Evolutionary conservation across 1,140 invertebrate genomes (phyloP).

Genomic region (Zaprionus nigranus): DNA sequence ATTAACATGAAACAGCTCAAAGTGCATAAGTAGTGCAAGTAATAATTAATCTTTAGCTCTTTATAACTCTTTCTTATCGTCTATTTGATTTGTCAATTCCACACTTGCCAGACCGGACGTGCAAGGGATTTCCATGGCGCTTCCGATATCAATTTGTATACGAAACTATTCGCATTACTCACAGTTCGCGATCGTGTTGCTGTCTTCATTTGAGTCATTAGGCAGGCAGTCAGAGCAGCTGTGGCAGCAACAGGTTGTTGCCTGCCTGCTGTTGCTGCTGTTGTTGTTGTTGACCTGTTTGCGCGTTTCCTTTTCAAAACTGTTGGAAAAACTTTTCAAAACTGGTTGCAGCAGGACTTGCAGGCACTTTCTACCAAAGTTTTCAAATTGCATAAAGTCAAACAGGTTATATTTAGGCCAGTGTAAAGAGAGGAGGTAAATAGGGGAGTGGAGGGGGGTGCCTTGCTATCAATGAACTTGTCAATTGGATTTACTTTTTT

Average conservation of each 20-base stretch:
- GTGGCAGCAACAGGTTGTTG: slow-evolving; percentile 52
- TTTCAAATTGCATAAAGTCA: slow-evolving; percentile 67
- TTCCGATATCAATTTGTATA: slow-evolving; percentile 52
- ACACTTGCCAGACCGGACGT: slow-evolving; percentile 45
- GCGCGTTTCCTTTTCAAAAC: slow-evolving; percentile 73
- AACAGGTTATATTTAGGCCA: slow-evolving; percentile 39
- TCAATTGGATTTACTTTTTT: slow-evolving; percentile 44
- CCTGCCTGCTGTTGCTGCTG: slow-evolving; percentile 10
- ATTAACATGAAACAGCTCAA: not conserved
- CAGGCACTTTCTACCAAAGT: slow-evolving; percentile 69
- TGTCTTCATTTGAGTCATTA: slow-evolving; percentile 52
- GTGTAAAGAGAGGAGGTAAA: not conserved
- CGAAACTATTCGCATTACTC: slow-evolving; percentile 55
- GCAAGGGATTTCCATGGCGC: slow-evolving; percentile 68
- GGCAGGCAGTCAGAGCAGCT: slow-evolving; percentile 19
- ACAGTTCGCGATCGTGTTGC: slow-evolving; percentile 11
- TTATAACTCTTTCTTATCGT: slow-evolving; percentile 38
- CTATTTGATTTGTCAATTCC: slow-evolving; percentile 6
- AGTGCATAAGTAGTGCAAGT: not conserved
- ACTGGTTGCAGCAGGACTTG: slow-evolving; percentile 52
- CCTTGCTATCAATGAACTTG: slow-evolving; percentile 76
- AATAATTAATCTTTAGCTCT: not conserved
- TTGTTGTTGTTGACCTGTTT: slow-evolving; percentile 58
- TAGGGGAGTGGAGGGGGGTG: not conserved
- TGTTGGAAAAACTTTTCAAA: slow-evolving; percentile 68